Evolutionary conservation across 2,113 vertebrate genomes (phyloP).

Genomic region (Platysternon megacephalum): DNA sequence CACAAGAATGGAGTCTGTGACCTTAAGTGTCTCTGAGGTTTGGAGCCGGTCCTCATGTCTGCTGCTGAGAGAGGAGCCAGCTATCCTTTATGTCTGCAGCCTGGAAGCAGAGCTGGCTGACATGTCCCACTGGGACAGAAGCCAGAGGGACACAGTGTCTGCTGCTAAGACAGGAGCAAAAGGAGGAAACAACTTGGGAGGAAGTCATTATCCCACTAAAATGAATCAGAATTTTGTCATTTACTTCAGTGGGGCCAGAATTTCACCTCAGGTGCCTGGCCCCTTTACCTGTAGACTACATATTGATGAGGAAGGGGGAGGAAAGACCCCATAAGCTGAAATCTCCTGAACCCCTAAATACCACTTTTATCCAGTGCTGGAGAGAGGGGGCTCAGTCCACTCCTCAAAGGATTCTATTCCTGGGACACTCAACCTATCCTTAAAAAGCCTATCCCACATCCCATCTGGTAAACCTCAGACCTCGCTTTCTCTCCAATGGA

Average conservation of each 20-base stretch:
- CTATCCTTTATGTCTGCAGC: fast-evolving
- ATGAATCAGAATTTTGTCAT: background rate
- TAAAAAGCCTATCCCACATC: background rate
- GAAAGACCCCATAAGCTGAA: background rate
- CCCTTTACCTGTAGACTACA: background rate
- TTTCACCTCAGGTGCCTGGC: background rate
- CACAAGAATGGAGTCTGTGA: background rate
- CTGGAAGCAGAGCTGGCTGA: background rate
- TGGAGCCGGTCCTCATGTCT: background rate
- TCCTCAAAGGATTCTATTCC: background rate
- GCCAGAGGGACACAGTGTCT: fast-evolving
- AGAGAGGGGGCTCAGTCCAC: no score
- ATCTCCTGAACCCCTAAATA: background rate
- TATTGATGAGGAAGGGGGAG: background rate
- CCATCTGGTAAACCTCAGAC: background rate
- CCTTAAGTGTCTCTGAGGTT: background rate
- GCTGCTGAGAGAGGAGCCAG: background rate
- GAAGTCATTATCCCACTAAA: background rate
- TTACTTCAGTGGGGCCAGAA: background rate
- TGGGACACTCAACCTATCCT: background rate
- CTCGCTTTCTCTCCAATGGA: background rate
- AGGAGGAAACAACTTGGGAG: background rate
- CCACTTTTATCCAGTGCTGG: background rate
- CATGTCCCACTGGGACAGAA: background rate
- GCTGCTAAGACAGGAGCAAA: background rate